These are phyloP conservation scores for Amitus sp. DNA, from an alignment of 2,888 invertebrate genomes.

Conservation along the genomic window DNA sequence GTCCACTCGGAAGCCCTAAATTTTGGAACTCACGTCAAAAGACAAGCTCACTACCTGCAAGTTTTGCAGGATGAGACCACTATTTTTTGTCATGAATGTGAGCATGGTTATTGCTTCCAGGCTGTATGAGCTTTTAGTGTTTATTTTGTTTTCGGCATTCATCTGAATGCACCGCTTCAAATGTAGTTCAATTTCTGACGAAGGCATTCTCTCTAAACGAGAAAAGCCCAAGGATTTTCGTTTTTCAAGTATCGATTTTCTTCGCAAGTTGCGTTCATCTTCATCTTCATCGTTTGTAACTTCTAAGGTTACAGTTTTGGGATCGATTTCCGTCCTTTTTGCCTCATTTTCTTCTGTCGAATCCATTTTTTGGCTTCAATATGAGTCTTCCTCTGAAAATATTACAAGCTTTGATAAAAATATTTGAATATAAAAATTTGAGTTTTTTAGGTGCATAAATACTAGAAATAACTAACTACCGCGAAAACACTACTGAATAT, in stretches of 20 bases:
- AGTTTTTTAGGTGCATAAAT: too few relatives aligned
- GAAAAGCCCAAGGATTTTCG: constrained; percentile 48
- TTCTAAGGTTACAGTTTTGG: too few relatives aligned
- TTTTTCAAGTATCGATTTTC: constrained; percentile 33
- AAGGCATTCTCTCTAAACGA: constrained; percentile 44
- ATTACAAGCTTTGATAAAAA: too few relatives aligned
- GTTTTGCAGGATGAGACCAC: constrained; percentile 76
- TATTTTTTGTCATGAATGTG: constrained; percentile 77
- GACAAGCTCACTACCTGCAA: constrained; percentile 86
- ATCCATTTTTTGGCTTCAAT: too few relatives aligned
- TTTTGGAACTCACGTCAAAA: constrained; percentile 88
- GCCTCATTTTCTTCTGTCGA: too few relatives aligned
- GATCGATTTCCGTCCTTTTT: too few relatives aligned
- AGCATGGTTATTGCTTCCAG: constrained; percentile 88
- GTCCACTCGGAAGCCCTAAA: constrained; percentile 89
- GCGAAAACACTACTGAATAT: too few relatives aligned
- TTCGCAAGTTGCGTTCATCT: constrained; percentile 46
- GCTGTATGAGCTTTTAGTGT: constrained; percentile 88
- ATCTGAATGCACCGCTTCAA: constrained; percentile 54
- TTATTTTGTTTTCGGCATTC: constrained; percentile 74
- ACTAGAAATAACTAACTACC: too few relatives aligned
- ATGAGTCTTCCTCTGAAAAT: too few relatives aligned
- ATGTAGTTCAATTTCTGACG: constrained; percentile 46
- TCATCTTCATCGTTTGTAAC: constrained; percentile 51
- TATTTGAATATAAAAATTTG: too few relatives aligned